These are phyloP conservation scores for Drosophila sordidula DNA, from an alignment of 2,888 invertebrate genomes.

Conservation along the genomic window DNA sequence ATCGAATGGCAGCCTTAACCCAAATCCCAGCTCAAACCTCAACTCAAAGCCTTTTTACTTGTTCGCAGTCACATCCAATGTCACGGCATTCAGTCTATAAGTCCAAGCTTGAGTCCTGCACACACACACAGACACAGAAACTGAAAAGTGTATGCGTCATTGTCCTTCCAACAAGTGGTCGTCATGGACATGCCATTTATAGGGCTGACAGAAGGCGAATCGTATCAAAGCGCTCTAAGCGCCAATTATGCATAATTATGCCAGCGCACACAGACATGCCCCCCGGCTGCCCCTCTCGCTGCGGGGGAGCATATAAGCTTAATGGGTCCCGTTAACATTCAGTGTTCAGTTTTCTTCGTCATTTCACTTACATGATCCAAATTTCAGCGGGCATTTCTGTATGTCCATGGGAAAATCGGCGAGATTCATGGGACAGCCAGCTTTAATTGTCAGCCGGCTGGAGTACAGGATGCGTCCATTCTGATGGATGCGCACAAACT, in stretches of 20 bases:
- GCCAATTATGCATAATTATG: constrained; percentile 77
- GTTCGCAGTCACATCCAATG: constrained; percentile 39
- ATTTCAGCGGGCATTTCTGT: constrained; percentile 91
- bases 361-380: constrained; percentile 91
- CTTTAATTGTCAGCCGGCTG: constrained; percentile 93
- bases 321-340: constrained; percentile 7
- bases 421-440: constrained; percentile 93
- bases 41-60: constrained; percentile 23
- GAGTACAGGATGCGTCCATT: constrained; percentile 91
- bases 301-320: background rate
- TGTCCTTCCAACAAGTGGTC: constrained; percentile 66
- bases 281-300: background rate
- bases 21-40: background rate
- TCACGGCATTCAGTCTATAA: constrained; percentile 48
- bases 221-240: constrained; percentile 63
- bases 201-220: constrained; percentile 41
- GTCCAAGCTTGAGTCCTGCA: constrained; percentile 12
- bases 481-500: constrained; percentile 91
- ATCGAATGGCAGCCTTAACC: background rate
- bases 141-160: constrained; percentile 7
- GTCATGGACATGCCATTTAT: constrained; percentile 38
- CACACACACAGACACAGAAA: constrained; percentile 4
- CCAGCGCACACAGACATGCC: constrained; percentile 44
- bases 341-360: background rate
- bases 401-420: constrained; percentile 95